Evolutionary conservation across 2,113 vertebrate genomes (phyloP).

Genomic region (Daphoenositta chrysoptera): DNA sequence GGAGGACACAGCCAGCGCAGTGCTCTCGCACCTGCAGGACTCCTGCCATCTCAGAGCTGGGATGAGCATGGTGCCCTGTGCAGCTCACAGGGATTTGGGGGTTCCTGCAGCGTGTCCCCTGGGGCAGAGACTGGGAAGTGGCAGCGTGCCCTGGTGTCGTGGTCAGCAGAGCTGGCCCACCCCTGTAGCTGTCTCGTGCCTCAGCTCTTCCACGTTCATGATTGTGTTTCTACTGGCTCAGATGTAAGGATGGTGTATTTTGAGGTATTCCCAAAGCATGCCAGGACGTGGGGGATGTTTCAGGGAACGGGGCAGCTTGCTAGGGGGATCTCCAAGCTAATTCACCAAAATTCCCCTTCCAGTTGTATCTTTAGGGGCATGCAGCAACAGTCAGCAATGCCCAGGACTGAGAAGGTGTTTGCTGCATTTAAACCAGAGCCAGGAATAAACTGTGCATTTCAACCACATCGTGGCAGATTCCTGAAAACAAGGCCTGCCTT

Average conservation of each 20-base stretch:
- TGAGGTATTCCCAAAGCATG: not conserved
- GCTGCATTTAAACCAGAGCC: not conserved
- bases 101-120: not conserved
- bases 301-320: not conserved
- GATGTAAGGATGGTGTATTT: not conserved
- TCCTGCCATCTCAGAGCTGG: not conserved
- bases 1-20: fast-evolving
- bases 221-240: not conserved
- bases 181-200: not conserved
- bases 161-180: not conserved
- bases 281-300: not conserved
- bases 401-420: not conserved
- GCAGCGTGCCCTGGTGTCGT: not conserved
- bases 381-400: not conserved
- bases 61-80: not conserved
- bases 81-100: not conserved
- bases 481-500: constrained; percentile 52
- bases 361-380: not conserved
- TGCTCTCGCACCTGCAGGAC: not conserved
- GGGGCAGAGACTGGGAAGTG: not conserved
- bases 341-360: not conserved
- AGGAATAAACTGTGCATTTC: not conserved
- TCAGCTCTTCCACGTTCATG: not conserved
- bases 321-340: not conserved
- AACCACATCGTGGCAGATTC: not conserved